phyloP scores from a whole-genome alignment of 2,113 vertebrate genomes.

The Galeopterus variegatus region DNA sequence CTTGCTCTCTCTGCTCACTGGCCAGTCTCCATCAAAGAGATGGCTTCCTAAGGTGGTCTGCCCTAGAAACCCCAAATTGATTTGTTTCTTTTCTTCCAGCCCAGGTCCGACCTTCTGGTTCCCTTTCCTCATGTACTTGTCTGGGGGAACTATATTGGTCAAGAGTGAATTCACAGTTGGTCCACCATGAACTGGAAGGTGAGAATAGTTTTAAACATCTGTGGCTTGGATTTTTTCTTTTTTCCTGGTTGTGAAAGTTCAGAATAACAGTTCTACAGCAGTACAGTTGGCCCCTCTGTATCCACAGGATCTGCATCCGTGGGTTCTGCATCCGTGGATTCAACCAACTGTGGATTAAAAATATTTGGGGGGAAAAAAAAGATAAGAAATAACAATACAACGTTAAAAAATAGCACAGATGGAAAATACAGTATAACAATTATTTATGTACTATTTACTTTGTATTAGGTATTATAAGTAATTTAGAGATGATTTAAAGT shows the following conservation, averaged over 20 bases:
- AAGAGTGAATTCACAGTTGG: background rate
- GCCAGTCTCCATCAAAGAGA: background rate
- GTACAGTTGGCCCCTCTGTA: no score
- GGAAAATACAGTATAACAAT: no score
- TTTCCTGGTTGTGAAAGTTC: background rate
- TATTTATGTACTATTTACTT: no score
- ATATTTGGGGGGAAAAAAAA: no score
- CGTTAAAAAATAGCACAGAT: no score
- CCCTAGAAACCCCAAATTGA: background rate
- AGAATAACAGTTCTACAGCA: background rate
- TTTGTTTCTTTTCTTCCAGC: background rate
- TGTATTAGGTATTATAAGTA: no score
- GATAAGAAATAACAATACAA: no score
- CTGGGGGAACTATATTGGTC: rapidly evolving
- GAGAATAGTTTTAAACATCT: background rate
- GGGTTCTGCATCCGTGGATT: no score
- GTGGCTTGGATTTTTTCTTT: background rate
- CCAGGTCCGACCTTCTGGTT: background rate
- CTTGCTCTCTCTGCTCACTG: rapidly evolving
- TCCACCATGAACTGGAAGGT: slow-evolving; percentile 83
- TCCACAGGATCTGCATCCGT: no score
- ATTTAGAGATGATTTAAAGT: no score
- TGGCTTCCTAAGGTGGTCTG: background rate
- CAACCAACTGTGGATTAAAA: no score
- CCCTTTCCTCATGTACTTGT: background rate